Evolutionary conservation across 2,797 vertebrate species (phyloP), one percentile per base, ranked within the genome.

Genomic region (Sebastes trivittatus): DNA sequence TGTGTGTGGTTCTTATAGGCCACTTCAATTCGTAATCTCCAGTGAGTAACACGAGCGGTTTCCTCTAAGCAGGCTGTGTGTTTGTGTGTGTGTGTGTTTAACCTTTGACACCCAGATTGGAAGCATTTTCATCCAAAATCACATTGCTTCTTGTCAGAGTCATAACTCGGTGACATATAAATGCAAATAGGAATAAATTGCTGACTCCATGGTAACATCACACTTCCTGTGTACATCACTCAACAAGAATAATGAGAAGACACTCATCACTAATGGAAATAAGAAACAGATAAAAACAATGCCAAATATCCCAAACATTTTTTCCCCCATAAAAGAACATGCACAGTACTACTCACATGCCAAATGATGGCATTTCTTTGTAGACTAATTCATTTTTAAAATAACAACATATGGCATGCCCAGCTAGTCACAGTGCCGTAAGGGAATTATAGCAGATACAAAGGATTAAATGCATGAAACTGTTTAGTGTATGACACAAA

Each of bases 11-110:
- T 56, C 9, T 55, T 52, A 64, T 18, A 55, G 22, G 13, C 61
- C n/a, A 22, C 63, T 78, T 81, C 38, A 81, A 10, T 42, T 74
- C 5, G 16, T 68, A 74, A 64, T 77, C 75, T 64, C 63, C 36
- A 38, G 36, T 64, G 64, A 62, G 76, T 29, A 74, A 70, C 54
- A 66, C 23, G 49, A 81, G 60, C 49, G 27, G 4, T 46, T 71
- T 70, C 20, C 29, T 83, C 52, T 60, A 3, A 64, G 30, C 18
- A 23, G 52, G 25, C 11, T 3, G 11, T 29, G 42, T 32, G 8
- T 27, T 23, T 72, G 6, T 18, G 13, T 73, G n/a, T 73, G n/a
- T 49, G 60, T 64, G 27, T 29, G 29, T 73, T 29, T 42, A 69
- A 29, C 13, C 55, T 70, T 23, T 60, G 23, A 55, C 42, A 6